Conservation (phyloP, 2,113 vertebrate genomes). For the Ceuthmochares aereus region DNA sequence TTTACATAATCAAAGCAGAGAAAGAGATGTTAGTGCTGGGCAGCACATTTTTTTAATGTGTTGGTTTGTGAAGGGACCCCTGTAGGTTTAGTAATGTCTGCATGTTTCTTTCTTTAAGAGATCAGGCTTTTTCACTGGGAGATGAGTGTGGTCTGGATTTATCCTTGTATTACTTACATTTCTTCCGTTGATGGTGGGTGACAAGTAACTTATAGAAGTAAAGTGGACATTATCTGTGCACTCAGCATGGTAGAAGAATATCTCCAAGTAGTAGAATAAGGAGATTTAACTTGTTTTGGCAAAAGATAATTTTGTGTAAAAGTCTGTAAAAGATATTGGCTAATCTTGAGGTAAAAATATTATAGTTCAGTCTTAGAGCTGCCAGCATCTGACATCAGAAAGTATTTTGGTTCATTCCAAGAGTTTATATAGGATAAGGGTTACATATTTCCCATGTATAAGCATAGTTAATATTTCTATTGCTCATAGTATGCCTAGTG, state of each 20-base stretch:
- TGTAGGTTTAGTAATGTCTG: not conserved
- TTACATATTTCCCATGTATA: not conserved
- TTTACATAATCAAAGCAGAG: not conserved
- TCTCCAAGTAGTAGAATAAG: not conserved
- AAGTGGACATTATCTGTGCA: not conserved
- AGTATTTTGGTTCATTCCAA: not conserved
- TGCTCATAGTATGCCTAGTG: not conserved
- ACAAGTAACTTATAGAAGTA: not conserved
- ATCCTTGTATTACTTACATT: not conserved
- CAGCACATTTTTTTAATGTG: not conserved
- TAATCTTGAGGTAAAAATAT: not conserved
- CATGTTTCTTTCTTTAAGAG: not conserved
- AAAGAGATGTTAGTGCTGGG: fast-evolving
- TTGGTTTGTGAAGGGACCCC: not conserved
- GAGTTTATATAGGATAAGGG: not conserved
- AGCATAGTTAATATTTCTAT: not conserved
- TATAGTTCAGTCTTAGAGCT: not conserved
- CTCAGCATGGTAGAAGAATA: not conserved
- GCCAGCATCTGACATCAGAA: not conserved
- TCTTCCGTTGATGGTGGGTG: not conserved
- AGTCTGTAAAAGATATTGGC: not conserved
- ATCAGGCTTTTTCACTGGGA: not conserved
- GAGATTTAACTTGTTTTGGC: not conserved
- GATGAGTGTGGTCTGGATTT: not conserved
- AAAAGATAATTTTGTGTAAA: not conserved